Evolutionary conservation across 2,113 vertebrate species (phyloP).

Genomic region (Lasiurus borealis): DNA sequence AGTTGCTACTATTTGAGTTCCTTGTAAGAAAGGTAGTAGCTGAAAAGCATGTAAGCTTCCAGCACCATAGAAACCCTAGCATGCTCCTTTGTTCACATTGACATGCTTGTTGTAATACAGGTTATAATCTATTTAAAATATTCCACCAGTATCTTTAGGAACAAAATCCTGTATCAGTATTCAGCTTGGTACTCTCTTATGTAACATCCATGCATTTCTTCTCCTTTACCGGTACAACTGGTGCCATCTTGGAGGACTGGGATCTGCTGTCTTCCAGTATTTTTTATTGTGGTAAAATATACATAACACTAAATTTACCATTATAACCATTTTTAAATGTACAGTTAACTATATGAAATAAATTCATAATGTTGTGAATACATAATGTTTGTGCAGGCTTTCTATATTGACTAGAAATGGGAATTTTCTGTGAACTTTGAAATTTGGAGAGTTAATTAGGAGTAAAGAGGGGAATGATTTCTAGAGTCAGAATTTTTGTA

Average conservation of each 20-base stretch:
- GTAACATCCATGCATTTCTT: not conserved
- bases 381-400: not conserved
- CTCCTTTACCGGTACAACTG: not conserved
- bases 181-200: not conserved
- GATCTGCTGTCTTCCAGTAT: not conserved
- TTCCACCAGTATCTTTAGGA: not conserved
- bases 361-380: not conserved
- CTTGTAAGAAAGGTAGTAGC: not conserved
- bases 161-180: not conserved
- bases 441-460: slow-evolving; percentile 11
- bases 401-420: not conserved
- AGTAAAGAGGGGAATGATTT: slow-evolving; percentile 8
- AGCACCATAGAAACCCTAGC: not conserved
- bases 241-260: not conserved
- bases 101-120: not conserved
- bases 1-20: not conserved
- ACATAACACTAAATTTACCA: not conserved
- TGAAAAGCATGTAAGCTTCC: not conserved
- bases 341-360: not conserved
- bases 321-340: not conserved
- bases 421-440: slow-evolving; percentile 52
- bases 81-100: not conserved
- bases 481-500: slow-evolving; percentile 25
- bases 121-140: not conserved
- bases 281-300: slow-evolving; percentile 29